A percentile compares a stretch with the other conserved stretches of the same genome.
phyloP scores from a whole-genome alignment of 1,140 invertebrate genomes.

The Brachystomella parvula region DNA sequence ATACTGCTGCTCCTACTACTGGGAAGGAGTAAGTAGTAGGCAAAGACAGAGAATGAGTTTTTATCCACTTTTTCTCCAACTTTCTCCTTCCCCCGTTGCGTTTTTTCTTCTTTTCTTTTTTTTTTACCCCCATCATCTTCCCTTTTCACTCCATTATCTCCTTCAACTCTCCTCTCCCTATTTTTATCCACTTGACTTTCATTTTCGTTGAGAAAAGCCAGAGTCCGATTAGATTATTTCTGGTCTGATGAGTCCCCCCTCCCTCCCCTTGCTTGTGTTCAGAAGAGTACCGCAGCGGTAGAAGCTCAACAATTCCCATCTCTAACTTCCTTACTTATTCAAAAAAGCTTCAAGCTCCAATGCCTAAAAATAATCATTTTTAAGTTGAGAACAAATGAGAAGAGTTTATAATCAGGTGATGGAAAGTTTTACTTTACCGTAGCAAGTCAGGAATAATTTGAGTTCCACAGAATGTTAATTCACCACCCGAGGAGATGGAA shows the following conservation, averaged over 20 bases:
- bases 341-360: neutral
- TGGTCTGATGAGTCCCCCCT: neutral
- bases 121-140: constrained; percentile 4
- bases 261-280: neutral
- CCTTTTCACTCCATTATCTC: constrained; percentile 21
- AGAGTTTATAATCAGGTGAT: neutral
- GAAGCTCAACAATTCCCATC: neutral
- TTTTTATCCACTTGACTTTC: constrained; percentile 25
- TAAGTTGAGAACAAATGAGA: neutral
- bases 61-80: constrained; percentile 9
- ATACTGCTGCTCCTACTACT: too few species aligned
- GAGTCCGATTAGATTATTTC: constrained; percentile 21
- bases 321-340: neutral
- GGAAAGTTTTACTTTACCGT: neutral
- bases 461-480: neutral
- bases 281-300: neutral
- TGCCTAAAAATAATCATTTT: constrained; percentile 8
- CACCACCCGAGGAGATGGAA: neutral
- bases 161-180: constrained; percentile 9
- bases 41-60: constrained; percentile 11
- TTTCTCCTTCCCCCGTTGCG: neutral
- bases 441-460: neutral
- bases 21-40: too few species aligned
- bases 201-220: neutral
- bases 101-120: neutral